Evolutionary conservation across 2,797 vertebrate species (phyloP), one percentile per base, ranked within the genome.

Genomic region (Aldrovandia affinis): DNA sequence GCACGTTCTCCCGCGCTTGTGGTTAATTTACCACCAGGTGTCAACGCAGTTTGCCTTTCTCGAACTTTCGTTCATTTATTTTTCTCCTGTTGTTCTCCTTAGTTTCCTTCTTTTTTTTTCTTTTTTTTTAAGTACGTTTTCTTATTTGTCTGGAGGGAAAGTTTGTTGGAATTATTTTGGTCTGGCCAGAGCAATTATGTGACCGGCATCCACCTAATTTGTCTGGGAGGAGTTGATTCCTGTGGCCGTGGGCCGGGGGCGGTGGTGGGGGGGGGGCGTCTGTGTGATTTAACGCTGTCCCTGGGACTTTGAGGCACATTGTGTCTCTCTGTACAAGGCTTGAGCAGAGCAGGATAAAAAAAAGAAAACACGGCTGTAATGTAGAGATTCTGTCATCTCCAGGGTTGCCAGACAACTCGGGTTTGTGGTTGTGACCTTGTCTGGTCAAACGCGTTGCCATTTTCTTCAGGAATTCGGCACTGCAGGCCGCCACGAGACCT

Each of bases 21-120:
- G 86, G 63, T 78, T 87, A 86, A 89, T 90, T 89, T 90, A 90
- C 81, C 86, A 86, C 83, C 54, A 36, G 52, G 82, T 87, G 89
- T 88, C 89, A 86, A 52, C 28, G 20, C 57, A 54, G 83, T 61
- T 83, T 83, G 78, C 81, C 54, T 81, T 86, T 85, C 77, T 79
- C 70, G 57, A 82, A 86, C 87, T 88, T 84, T 86, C 78, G 28
- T 52, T 70, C 42, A 33, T 80, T 83, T 80, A 83, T 83, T 68
- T 85, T 63, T 44, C 68, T 42, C 68, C 68, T 73, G 33, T 57
- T 55, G 8, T 33, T 68, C 20, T 3, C 28, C 6, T 59, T 79
- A 78, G 61, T 82, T 39, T 82, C 15, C 36, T 39, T 36, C 39
- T 36, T 36, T 78, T 47, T 50, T 50, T 22, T 42, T 81, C n/a